Conservation (phyloP, 2,888 invertebrate species). For the Caenorhabditis sp. region DNA sequence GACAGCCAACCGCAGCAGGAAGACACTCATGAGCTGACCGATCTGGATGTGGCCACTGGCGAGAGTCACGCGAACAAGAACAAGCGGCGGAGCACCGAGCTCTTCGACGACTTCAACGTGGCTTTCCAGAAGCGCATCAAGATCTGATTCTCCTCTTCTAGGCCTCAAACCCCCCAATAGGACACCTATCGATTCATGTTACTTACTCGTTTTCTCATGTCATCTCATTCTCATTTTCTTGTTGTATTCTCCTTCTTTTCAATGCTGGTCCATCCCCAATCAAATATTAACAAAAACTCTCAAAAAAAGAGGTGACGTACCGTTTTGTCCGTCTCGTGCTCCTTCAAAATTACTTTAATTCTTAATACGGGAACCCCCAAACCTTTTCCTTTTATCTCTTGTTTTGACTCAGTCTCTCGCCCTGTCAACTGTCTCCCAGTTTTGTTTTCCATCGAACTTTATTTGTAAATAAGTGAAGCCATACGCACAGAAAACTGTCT, state of each 20-base stretch:
- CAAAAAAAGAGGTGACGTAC: conserved; percentile 22
- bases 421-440: conserved; percentile 25
- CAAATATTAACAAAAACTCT: conserved; percentile 25
- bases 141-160: conserved; percentile 38
- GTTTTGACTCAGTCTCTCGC: conserved; percentile 4
- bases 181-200: conserved; percentile 20
- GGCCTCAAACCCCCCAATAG: not conserved
- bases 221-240: conserved; percentile 21
- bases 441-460: conserved; percentile 12
- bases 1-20: conserved; percentile 27
- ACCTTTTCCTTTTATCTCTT: conserved; percentile 13
- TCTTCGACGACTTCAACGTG: conserved; percentile 57
- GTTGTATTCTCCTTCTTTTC: conserved; percentile 5
- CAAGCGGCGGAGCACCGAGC: conserved; percentile 50
- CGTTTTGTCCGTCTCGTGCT: not conserved
- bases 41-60: conserved; percentile 58
- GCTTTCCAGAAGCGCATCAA: conserved; percentile 63
- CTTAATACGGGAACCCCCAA: conserved; percentile 1
- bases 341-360: conserved; percentile 18
- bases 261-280: conserved; percentile 25
- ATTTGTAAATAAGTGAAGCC: conserved; percentile 44
- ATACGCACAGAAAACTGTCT: conserved; percentile 5
- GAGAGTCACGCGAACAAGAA: conserved; percentile 54
- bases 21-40: conserved; percentile 59
- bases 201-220: conserved; percentile 4